Percentiles rank a stretch among this genome's conserved stretches.
Evolutionary conservation across 2,113 vertebrate species (phyloP).

Genomic region (Nyctereutes procyonoides): DNA sequence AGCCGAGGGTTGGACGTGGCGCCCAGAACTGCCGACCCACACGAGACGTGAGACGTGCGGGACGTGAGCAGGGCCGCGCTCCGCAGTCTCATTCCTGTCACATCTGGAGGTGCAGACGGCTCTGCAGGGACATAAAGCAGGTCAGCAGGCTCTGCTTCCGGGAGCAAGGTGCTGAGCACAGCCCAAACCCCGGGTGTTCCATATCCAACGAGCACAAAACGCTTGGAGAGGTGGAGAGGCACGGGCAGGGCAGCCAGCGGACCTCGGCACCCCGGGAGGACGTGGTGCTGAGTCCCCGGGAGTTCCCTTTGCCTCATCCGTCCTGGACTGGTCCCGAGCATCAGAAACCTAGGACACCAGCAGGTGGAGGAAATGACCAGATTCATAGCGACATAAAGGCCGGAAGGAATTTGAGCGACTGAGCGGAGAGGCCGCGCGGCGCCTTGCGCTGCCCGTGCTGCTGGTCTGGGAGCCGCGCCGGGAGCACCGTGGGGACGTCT

Average conservation of each 20-base stretch:
- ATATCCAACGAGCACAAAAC: neutral
- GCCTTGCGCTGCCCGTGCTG: fast-evolving
- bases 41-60: neutral
- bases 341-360: neutral
- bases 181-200: neutral
- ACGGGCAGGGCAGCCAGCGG: neutral
- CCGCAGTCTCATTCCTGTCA: neutral
- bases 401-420: neutral
- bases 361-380: neutral
- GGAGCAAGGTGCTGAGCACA: neutral
- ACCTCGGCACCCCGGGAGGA: neutral
- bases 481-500: neutral
- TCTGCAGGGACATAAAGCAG: neutral
- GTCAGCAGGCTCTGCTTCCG: neutral
- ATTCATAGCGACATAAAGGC: too few relatives aligned
- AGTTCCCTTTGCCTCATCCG: neutral
- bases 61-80: fast-evolving
- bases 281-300: neutral
- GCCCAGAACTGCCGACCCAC: neutral
- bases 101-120: neutral
- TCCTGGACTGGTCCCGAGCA: neutral
- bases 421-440: neutral
- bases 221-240: neutral
- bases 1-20: neutral
- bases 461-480: neutral